Evolutionary conservation across 2,113 vertebrate species (phyloP).

Genomic region (Poecile atricapillus): DNA sequence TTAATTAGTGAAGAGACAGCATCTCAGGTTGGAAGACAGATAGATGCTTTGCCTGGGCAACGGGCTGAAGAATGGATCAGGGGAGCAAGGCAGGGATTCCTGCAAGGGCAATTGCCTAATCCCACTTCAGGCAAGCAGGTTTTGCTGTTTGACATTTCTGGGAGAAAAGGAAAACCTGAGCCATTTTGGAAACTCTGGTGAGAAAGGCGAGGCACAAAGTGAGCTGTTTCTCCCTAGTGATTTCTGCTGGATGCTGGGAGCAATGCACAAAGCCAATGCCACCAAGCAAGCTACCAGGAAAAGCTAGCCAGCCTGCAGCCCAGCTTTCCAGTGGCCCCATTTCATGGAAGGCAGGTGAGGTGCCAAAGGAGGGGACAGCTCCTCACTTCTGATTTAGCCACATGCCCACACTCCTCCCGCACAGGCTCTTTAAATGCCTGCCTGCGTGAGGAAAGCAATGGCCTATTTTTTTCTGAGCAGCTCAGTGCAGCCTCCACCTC

Average conservation of each 20-base stretch:
- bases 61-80: not conserved
- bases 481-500: constrained; percentile 24
- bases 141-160: not conserved
- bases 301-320: not conserved
- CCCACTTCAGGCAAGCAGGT: not conserved
- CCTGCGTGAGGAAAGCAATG: constrained; percentile 33
- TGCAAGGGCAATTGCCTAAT: not conserved
- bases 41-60: not conserved
- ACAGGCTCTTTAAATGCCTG: constrained; percentile 41
- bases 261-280: not conserved
- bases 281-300: not conserved
- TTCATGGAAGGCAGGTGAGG: constrained; percentile 22
- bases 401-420: constrained; percentile 43
- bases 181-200: not conserved
- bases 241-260: not conserved
- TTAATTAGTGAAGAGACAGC: constrained; percentile 1
- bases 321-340: not conserved
- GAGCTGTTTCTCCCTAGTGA: not conserved
- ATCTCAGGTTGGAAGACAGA: not conserved
- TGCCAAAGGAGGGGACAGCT: not conserved
- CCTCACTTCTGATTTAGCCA: constrained; percentile 35
- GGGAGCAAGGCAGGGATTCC: not conserved
- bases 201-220: not conserved
- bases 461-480: constrained; percentile 30
- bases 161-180: not conserved